These are phyloP conservation scores for Suillia variegata DNA, from an alignment of 2,888 invertebrate genomes.

Conservation along the genomic window DNA sequence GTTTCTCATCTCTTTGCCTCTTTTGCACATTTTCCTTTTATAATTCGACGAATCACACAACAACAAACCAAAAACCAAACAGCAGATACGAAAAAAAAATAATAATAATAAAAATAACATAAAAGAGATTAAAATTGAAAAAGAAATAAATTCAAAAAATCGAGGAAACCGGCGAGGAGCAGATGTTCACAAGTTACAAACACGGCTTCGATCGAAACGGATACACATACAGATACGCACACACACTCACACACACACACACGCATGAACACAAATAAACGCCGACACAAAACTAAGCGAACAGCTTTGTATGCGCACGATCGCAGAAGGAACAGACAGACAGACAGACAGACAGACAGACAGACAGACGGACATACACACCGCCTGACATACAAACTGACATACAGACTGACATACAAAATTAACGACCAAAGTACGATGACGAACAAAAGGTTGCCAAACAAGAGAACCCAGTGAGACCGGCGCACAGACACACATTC, in stretches of 20 bases:
- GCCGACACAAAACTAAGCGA: slow-evolving; percentile 7
- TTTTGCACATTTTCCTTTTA: slow-evolving; percentile 8
- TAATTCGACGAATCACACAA: slow-evolving; percentile 27
- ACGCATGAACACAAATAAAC: not conserved
- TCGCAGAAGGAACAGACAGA: not conserved
- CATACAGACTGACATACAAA: slow-evolving; percentile 16
- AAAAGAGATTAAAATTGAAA: slow-evolving; percentile 36
- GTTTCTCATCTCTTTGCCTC: slow-evolving; percentile 7
- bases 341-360: slow-evolving; percentile 31
- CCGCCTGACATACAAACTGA: slow-evolving; percentile 35
- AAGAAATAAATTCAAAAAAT: no score
- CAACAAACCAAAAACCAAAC: slow-evolving; percentile 28
- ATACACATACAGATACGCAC: slow-evolving; percentile 16
- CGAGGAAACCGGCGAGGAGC: slow-evolving; percentile 48
- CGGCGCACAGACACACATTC: slow-evolving; percentile 15
- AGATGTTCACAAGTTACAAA: slow-evolving; percentile 58
- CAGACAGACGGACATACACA: slow-evolving; percentile 29
- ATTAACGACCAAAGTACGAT: slow-evolving; percentile 10
- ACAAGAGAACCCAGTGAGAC: slow-evolving; percentile 52
- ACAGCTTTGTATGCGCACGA: not conserved
- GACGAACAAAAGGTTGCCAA: slow-evolving; percentile 46
- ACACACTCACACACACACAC: not conserved
- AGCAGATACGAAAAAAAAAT: slow-evolving; percentile 12
- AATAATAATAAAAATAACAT: slow-evolving; percentile 27
- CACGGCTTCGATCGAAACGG: slow-evolving; percentile 29